phyloP scores from a whole-genome alignment of 2,797 vertebrate species.

The Manis pentadactyla region DNA sequence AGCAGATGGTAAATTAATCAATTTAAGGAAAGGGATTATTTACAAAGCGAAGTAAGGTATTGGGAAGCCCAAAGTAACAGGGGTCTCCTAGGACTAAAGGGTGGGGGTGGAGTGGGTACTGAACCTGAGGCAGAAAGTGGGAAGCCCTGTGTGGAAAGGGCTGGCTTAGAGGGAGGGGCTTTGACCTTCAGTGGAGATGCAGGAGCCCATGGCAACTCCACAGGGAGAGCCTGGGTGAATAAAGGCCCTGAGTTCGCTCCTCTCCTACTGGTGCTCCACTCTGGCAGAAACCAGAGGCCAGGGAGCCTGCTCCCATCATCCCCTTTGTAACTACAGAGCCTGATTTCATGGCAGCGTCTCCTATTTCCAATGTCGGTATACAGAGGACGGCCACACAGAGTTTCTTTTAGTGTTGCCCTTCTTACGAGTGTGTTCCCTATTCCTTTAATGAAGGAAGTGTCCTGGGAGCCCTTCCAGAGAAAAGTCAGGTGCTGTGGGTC shows the following conservation, averaged over 20 bases:
- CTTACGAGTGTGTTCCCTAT: not conserved
- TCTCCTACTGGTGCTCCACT: not conserved
- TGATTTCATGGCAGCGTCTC: not conserved
- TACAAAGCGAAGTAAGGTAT: not conserved
- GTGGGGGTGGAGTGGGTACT: no score
- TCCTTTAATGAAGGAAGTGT: not conserved
- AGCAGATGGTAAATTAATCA: slow-evolving; percentile 10
- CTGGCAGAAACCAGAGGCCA: not conserved
- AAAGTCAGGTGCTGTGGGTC: not conserved
- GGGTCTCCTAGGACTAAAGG: not conserved
- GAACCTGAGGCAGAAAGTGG: not conserved
- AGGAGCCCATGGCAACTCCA: not conserved
- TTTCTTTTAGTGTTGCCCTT: not conserved
- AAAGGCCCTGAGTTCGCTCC: not conserved
- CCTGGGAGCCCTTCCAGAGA: not conserved
- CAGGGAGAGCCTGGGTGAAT: not conserved
- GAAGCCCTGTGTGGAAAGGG: not conserved
- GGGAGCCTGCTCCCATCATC: not conserved
- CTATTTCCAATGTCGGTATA: not conserved
- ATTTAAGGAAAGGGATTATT: slow-evolving; percentile 27
- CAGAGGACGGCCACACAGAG: not conserved
- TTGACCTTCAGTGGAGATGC: not conserved
- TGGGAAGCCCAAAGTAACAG: not conserved
- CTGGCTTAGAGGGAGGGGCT: not conserved
- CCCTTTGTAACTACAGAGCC: not conserved